These are phyloP conservation scores for Drosophila eohydei DNA, from an alignment of 2,888 invertebrate species.

Conservation along the genomic window DNA sequence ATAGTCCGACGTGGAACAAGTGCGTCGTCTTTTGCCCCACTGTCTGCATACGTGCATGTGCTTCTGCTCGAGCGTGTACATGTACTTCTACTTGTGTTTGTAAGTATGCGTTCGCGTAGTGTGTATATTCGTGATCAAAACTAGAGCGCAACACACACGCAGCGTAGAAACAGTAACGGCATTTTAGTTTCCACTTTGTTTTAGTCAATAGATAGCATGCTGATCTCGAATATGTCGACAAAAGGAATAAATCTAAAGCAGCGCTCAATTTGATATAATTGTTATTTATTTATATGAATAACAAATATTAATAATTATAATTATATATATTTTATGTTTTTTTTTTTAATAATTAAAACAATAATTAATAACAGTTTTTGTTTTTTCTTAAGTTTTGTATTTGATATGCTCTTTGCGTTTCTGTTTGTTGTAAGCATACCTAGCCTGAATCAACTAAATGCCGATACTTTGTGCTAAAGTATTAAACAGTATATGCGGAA, in stretches of 20 bases:
- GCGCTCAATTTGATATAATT: neutral
- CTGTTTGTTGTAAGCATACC: constrained; percentile 21
- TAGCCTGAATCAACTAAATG: constrained; percentile 49
- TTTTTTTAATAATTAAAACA: neutral
- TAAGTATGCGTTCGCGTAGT: constrained; percentile 9
- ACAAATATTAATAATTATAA: neutral
- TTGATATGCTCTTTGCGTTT: constrained; percentile 1
- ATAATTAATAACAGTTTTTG: neutral
- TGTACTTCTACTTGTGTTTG: constrained; percentile 1
- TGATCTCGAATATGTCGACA: constrained; percentile 12
- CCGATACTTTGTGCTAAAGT: constrained; percentile 56
- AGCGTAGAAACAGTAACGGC: constrained; percentile 64
- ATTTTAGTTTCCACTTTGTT: constrained; percentile 42
- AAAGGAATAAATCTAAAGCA: neutral
- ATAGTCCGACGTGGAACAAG: constrained; percentile 67
- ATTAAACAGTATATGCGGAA: constrained; percentile 34
- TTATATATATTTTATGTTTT: neutral
- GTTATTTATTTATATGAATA: neutral
- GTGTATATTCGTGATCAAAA: constrained; percentile 48
- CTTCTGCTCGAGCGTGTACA: neutral
- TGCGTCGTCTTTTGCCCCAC: constrained; percentile 41
- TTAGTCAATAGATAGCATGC: constrained; percentile 25
- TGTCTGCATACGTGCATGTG: constrained; percentile 16
- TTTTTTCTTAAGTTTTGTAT: neutral
- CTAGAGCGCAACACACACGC: constrained; percentile 60